Conservation (phyloP, 2,113 vertebrate species). For the Zosterops pallidus region DNA sequence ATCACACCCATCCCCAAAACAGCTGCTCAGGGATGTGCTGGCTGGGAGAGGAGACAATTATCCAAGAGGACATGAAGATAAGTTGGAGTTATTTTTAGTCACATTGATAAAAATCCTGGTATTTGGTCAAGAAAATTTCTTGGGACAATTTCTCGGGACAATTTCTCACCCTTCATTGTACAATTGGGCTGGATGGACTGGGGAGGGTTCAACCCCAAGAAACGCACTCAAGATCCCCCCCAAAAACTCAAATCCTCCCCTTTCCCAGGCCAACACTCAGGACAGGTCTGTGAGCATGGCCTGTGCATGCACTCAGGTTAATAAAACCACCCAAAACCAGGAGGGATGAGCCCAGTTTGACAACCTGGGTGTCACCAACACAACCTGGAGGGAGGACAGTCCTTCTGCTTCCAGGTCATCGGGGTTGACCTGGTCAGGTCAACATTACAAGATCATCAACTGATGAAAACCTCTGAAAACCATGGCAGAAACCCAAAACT, state of each 20-base stretch:
- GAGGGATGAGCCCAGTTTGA: neutral
- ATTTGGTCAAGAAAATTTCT: neutral
- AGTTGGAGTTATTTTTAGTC: neutral
- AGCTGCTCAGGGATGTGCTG: neutral
- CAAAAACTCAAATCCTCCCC: neutral
- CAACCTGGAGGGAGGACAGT: neutral
- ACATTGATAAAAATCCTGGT: neutral
- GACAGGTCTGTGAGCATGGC: neutral
- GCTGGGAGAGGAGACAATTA: neutral
- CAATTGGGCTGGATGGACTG: neutral
- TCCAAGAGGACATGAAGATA: neutral
- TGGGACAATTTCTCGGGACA: fast-evolving
- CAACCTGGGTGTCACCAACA: neutral
- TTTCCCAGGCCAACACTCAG: neutral
- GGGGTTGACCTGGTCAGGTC: neutral
- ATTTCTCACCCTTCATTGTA: neutral
- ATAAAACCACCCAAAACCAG: fast-evolving
- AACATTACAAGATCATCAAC: neutral
- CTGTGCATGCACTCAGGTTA: neutral
- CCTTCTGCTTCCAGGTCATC: neutral
- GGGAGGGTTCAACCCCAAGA: neutral
- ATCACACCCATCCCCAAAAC: neutral
- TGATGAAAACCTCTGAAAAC: neutral
- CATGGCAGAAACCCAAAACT: neutral
- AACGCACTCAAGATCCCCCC: neutral